phyloP scores from a whole-genome alignment of 2,797 vertebrate species.

The Petrocephalus schoutedeni region DNA sequence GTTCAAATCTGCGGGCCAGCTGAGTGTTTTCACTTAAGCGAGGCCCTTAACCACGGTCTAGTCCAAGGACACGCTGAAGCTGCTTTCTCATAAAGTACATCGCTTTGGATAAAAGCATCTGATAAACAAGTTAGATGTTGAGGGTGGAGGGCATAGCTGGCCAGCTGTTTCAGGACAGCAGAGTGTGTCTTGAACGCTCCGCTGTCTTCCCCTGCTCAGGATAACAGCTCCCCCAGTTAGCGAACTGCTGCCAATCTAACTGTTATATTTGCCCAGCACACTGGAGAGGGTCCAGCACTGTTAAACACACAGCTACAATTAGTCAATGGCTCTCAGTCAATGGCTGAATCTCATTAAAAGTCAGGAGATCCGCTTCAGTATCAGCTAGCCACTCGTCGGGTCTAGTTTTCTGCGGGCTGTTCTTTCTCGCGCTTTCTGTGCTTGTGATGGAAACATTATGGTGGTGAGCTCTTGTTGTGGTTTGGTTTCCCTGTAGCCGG shows the following conservation, averaged over 20 bases:
- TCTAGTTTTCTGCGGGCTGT: not conserved
- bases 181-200: not conserved
- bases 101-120: not conserved
- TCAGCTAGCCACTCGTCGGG: not conserved
- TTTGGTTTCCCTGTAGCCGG: constrained; percentile 1
- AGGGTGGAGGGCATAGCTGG: not conserved
- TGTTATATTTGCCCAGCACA: not conserved
- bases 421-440: not conserved
- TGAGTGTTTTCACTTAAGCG: not conserved
- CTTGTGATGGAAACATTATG: not conserved
- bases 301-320: not conserved
- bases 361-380: not conserved
- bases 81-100: not conserved
- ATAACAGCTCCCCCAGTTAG: not conserved
- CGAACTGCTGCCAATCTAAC: not conserved
- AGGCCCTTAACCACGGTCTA: not conserved
- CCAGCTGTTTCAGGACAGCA: not conserved
- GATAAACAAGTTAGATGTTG: not conserved
- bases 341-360: constrained; percentile 10
- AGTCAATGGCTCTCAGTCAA: constrained; percentile 13
- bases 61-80: not conserved
- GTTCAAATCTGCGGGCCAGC: not conserved
- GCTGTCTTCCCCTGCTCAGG: not conserved
- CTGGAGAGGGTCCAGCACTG: constrained; percentile 15
- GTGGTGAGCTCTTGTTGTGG: not conserved